Base-by-base conservation (phyloP, 2,888 invertebrate genomes). In the Cryptophagus acutangulus region DNA sequence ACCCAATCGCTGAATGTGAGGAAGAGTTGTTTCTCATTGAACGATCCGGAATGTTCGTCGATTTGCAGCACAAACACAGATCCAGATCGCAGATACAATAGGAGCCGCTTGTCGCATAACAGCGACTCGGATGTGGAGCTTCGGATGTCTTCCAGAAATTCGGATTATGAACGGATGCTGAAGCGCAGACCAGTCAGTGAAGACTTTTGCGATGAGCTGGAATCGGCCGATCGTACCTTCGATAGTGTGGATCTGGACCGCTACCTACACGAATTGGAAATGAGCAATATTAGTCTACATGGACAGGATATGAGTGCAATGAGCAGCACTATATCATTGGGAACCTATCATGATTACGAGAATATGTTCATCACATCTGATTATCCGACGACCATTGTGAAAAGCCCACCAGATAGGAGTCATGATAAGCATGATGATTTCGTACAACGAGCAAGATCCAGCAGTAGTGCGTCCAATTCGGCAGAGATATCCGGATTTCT, bases 141-240 rank as follows among this genome's bases (percentile, higher is more conserved):
- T 36, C 45, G 62, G 10, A 43, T 52, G 8, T 58, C 62, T 69
- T 41, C 48, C 15, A 48, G 50, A n/a, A 43, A 51, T 36, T 33
- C 45, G 3, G 51, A 61, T 36, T 62, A 61, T 38, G 59, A 62
- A 39, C 45, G 54, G 3, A 58, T 55, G 53, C 33, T 82, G 28
- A 87, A 84, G 56, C 72, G 87, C 35, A 71, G 85, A 49, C 86
- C 87, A 0, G 74, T 87, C 2, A 85, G 86, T 13, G 84, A 84
- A 59, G 83, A 87, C 54, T 84, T 82, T 33, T 70, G 81, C 28
- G 82, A 82, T 59, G 82, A 84, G 61, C 71, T 84, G 10, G 46
- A 46, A 29, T 79, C 79, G 41, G 76, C 78, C 8, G 72, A 72
- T 51, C 74, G 74, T 41, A 71, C 73, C 52, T 74, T 75, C 51